A percentile compares a stretch with the other conserved stretches of the same genome.
phyloP scores from a whole-genome alignment of 2,113 vertebrate genomes.

The Gobio gobio region DNA sequence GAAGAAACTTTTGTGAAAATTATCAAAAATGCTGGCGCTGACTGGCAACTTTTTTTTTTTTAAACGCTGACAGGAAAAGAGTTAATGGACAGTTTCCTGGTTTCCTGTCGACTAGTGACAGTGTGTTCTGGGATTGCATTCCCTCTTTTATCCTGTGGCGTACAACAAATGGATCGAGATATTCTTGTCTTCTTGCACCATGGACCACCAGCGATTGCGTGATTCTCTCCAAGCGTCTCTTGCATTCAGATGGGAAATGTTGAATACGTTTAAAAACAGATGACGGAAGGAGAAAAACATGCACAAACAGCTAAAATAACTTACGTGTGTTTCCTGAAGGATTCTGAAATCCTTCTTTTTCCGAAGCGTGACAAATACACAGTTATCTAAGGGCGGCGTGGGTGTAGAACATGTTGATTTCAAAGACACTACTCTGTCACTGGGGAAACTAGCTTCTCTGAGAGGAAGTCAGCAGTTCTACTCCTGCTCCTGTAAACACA shows the following conservation, averaged over 20 bases:
- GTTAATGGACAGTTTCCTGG: background rate
- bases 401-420: constrained; percentile 28
- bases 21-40: too few relatives aligned
- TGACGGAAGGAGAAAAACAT: constrained; percentile 17
- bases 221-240: background rate
- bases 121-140: background rate
- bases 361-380: constrained; percentile 13
- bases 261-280: constrained; percentile 20
- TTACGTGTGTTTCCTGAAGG: background rate
- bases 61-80: too few relatives aligned
- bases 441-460: constrained; percentile 30
- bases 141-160: background rate
- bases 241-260: constrained; percentile 8
- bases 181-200: constrained; percentile 8
- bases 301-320: constrained; percentile 16
- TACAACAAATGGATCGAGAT: background rate
- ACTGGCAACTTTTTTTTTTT: too few relatives aligned
- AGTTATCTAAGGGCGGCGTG: background rate
- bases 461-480: constrained; percentile 39
- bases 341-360: background rate
- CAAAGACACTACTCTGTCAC: constrained; percentile 43
- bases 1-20: too few relatives aligned
- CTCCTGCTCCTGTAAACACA: constrained; percentile 42
- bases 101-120: background rate
- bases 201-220: background rate